Conservation (phyloP, 2,888 invertebrate genomes). For the Pelosia muscerda region DNA sequence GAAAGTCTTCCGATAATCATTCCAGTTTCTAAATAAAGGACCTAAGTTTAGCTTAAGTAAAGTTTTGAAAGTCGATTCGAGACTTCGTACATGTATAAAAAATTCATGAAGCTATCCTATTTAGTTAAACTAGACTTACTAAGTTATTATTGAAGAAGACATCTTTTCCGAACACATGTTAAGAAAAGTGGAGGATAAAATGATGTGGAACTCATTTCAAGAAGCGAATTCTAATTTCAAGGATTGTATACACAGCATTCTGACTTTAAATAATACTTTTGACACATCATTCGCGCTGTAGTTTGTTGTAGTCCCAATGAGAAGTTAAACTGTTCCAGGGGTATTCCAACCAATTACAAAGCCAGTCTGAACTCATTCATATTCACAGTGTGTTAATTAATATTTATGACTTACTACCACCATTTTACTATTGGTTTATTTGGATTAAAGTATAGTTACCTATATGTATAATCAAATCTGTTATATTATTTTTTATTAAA, state of each 20-base stretch:
- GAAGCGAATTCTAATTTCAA: background rate
- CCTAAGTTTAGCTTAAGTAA: conserved; percentile 38
- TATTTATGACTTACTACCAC: background rate
- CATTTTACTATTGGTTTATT: background rate
- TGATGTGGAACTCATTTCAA: background rate
- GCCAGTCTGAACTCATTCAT: background rate
- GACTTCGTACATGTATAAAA: conserved; percentile 30
- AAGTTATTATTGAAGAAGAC: background rate
- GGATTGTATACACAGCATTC: too few relatives aligned
- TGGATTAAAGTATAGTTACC: too few relatives aligned
- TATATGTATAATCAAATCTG: background rate
- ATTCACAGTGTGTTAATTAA: background rate
- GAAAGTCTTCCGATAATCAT: conserved; percentile 39
- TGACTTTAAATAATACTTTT: too few relatives aligned
- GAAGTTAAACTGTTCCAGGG: background rate
- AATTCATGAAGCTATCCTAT: conserved; percentile 41
- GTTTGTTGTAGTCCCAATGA: background rate
- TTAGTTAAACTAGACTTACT: conserved; percentile 19
- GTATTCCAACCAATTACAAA: background rate
- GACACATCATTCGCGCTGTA: too few relatives aligned
- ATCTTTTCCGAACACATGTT: background rate
- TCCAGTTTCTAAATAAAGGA: conserved; percentile 42
- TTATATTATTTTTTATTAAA: background rate
- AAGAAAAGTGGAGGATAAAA: background rate
- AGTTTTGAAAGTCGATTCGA: conserved; percentile 34